A percentile compares a stretch with the other conserved stretches of the same genome.
These are phyloP conservation scores for Sebastiscus tertius DNA, from an alignment of 2,797 vertebrate species.

Conservation along the genomic window DNA sequence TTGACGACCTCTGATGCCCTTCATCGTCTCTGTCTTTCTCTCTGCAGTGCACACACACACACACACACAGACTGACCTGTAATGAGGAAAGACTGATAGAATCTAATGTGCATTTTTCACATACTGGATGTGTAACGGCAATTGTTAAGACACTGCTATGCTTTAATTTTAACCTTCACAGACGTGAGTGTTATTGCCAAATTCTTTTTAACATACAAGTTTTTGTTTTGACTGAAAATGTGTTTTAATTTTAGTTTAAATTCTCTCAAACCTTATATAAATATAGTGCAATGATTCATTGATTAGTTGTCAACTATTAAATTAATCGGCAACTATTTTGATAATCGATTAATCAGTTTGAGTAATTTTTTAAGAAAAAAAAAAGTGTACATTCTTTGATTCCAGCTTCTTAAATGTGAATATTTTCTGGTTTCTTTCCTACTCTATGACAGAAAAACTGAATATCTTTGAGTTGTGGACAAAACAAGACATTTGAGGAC, in stretches of 20 bases:
- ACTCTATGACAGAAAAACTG: too few relatives aligned
- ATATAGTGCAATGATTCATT: too few relatives aligned
- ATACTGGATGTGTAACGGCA: background rate
- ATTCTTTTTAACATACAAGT: background rate
- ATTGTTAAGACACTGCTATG: background rate
- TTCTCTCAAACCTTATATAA: background rate
- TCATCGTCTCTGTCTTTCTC: slow-evolving; percentile 42
- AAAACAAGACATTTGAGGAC: too few relatives aligned
- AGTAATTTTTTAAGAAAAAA: too few relatives aligned
- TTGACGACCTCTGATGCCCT: slow-evolving; percentile 73
- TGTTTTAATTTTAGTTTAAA: background rate
- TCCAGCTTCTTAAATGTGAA: too few relatives aligned
- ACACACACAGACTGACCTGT: slow-evolving; percentile 22
- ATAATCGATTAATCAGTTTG: too few relatives aligned
- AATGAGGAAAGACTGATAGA: slow-evolving; percentile 36
- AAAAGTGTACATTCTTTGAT: too few relatives aligned
- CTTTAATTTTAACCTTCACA: slow-evolving; percentile 16
- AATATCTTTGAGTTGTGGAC: too few relatives aligned
- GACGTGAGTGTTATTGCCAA: background rate
- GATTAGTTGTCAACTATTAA: too few relatives aligned
- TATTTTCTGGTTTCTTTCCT: too few relatives aligned
- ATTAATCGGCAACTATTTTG: too few relatives aligned
- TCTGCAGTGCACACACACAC: background rate
- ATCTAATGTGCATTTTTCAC: slow-evolving; percentile 30
- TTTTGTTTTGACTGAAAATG: background rate